These are phyloP conservation scores for Channallabes apus DNA, from an alignment of 2,797 vertebrate species.

Conservation along the genomic window DNA sequence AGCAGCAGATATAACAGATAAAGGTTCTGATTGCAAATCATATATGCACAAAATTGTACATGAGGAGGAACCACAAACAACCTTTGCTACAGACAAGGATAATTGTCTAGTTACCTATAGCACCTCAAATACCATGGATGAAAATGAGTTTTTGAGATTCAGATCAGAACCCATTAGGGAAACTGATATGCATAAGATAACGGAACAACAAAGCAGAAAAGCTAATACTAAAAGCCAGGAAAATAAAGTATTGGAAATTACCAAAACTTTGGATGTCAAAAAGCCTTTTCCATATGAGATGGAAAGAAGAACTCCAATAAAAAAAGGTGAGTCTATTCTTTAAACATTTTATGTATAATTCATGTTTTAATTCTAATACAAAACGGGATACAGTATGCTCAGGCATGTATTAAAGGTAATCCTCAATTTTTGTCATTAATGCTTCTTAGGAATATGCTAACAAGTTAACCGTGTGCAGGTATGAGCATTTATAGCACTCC, in stretches of 20 bases:
- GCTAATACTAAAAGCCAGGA: constrained; percentile 46
- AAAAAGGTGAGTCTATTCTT: constrained; percentile 59
- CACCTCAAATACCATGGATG: constrained; percentile 32
- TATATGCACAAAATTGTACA: constrained; percentile 32
- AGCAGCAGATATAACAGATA: background rate
- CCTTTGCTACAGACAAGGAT: constrained; percentile 31
- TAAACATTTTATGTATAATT: background rate
- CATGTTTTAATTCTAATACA: background rate
- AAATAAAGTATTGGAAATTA: constrained; percentile 72
- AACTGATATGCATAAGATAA: constrained; percentile 62
- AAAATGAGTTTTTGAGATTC: constrained; percentile 57
- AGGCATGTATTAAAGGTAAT: background rate
- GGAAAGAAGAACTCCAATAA: constrained; percentile 63
- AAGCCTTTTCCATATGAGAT: constrained; percentile 63
- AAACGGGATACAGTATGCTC: background rate
- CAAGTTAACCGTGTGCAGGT: background rate
- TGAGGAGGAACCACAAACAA: constrained; percentile 29
- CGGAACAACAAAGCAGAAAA: constrained; percentile 49
- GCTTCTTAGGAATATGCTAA: no score
- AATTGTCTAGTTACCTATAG: constrained; percentile 30
- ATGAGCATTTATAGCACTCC: no score
- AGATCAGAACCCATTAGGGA: constrained; percentile 70
- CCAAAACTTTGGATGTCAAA: constrained; percentile 72
- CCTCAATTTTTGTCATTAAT: background rate
- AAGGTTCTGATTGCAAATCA: constrained; percentile 47